phyloP scores from a whole-genome alignment of 2,888 invertebrate genomes.

The Hyles lineata region DNA sequence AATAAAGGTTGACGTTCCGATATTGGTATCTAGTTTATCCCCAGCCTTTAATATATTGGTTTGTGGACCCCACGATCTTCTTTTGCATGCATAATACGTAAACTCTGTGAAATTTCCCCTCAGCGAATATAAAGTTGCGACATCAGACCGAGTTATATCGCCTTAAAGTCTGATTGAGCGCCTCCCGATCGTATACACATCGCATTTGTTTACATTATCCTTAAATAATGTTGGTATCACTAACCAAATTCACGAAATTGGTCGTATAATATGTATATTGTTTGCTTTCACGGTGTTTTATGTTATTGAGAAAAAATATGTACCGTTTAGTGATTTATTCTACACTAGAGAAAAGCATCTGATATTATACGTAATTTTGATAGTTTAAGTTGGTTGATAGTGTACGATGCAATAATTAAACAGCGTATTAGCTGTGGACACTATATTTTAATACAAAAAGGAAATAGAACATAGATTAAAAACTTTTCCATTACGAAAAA shows the following conservation, averaged over 20 bases:
- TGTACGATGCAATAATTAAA: too few relatives aligned
- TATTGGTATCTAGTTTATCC: constrained; percentile 37
- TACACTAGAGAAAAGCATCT: too few relatives aligned
- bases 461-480: too few relatives aligned
- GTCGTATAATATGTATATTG: constrained; percentile 5
- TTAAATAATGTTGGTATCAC: constrained; percentile 54
- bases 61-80: constrained; percentile 66
- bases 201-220: constrained; percentile 69
- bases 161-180: constrained; percentile 68
- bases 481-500: too few relatives aligned
- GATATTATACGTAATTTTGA: too few relatives aligned
- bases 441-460: too few relatives aligned
- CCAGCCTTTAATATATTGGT: constrained; percentile 40
- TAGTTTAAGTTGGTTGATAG: too few relatives aligned
- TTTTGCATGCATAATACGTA: constrained; percentile 72
- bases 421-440: too few relatives aligned
- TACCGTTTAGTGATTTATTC: too few relatives aligned
- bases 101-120: constrained; percentile 63
- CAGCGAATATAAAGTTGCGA: constrained; percentile 73
- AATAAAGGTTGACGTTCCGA: constrained; percentile 32
- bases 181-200: constrained; percentile 59
- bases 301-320: not conserved
- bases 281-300: not conserved
- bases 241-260: constrained; percentile 33
- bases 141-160: constrained; percentile 50